Evolutionary conservation across 2,113 vertebrate genomes (phyloP), one percentile per base, ranked within the genome.

Genomic region (Phaetusa simplex): DNA sequence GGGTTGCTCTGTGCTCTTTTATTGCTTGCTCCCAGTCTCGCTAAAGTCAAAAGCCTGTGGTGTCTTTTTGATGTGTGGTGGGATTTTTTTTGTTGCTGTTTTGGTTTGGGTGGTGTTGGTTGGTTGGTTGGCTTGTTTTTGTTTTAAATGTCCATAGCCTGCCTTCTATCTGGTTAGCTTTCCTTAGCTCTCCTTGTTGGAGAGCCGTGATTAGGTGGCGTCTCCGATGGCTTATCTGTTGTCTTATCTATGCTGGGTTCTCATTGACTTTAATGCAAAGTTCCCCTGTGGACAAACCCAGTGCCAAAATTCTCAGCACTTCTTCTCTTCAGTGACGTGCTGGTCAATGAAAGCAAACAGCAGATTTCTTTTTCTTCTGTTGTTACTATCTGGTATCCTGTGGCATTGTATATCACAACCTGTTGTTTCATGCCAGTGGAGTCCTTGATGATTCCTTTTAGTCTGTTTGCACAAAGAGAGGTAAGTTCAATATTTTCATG

Each of bases 401-500:
- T 94, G 64, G 81, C 12, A 23, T 8, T 86, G 62, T 36, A 5
- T 71, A 62, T 40, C 45, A 40, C 58, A 92, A 43, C 90, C 59
- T 83, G 47, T 93, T 94, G 90, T 91, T 95, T 71, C 62, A 83
- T 58, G 19, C 87, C 45, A 36, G 58, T n/a, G 47, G 59, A 86
- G 66, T 70, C 62, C 88, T 80, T 82, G 65, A 40, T 76, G 84
- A 84, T 95, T 95, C 82, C 65, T 78, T 87, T 83, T n/a, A 36
- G 58, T 53, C 34, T 93, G 26, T 94, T 94, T 91, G 78, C 77
- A 81, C 69, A 49, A 38, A 40, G 49, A 82, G 86, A 80, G 27
- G 22, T 23, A 24, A 78, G 78, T 86, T 95, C 88, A 83, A n/a
- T 93, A 90, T 88, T 90, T 92, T 76, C 92, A 58, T 43, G 86